A percentile compares a stretch with the other conserved stretches of the same genome.
phyloP scores from a whole-genome alignment of 2,888 invertebrate species.

The Labia minor region DNA sequence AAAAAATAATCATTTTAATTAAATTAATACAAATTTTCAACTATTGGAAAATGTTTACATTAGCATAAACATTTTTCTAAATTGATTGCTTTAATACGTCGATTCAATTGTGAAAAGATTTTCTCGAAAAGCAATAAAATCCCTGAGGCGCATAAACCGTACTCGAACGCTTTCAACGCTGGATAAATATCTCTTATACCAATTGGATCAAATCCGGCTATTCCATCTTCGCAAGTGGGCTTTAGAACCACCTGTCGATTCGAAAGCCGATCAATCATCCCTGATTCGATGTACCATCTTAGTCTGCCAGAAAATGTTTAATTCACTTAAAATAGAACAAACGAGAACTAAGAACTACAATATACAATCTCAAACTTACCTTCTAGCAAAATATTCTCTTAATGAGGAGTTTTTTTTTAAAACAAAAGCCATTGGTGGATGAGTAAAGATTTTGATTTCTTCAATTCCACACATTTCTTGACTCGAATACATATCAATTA shows the following conservation, averaged over 20 bases:
- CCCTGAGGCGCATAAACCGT: not conserved
- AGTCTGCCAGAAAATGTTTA: not conserved
- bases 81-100: not conserved
- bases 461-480: not conserved
- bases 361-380: not conserved
- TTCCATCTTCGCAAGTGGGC: not conserved
- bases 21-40: not conserved
- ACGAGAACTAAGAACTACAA: not conserved
- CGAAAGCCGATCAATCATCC: slow-evolving; percentile 7
- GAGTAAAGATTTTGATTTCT: not conserved
- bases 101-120: not conserved
- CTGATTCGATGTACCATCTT: not conserved
- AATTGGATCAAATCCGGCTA: not conserved
- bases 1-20: not conserved
- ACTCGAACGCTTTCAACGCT: not conserved
- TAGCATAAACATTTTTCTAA: not conserved
- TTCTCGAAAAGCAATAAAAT: not conserved
- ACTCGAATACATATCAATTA: not conserved
- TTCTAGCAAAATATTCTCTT: not conserved
- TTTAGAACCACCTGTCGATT: not conserved
- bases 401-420: not conserved
- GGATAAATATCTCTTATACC: not conserved
- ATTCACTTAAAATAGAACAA: not conserved
- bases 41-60: not conserved
- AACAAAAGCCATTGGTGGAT: not conserved